Evolutionary conservation across 1,140 invertebrate genomes (phyloP), one percentile per base, ranked within the genome.

Genomic region (Lerema accius): DNA sequence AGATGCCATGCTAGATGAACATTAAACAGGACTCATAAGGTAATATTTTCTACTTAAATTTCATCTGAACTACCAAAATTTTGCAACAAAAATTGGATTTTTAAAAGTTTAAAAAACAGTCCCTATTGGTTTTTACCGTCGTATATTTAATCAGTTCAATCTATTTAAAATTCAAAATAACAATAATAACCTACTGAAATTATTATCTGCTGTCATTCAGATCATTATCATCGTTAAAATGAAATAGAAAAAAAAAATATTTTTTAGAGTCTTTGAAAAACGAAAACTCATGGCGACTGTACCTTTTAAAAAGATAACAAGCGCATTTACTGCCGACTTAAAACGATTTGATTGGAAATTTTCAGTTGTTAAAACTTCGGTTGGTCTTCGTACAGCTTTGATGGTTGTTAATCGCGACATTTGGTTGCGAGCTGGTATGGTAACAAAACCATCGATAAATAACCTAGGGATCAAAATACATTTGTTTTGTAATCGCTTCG

Each of bases 241-340:
- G 69, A 72, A 80, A 76, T 78, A 76, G 73, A 68, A 71, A 72
- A 68, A 65, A 70, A 58, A 69, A 3, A 23, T 3, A 23, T 3
- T 23, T 23, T 50, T 23, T 64, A 67, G 65, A 65, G 67, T 53
- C 16, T 62, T 7, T 59, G 56, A 13, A 42, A 4, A 15, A 42
- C 40, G 16, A 19, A n/a, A 17, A 1, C 11, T 16, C 14, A n/a
- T 51, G 48, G 48, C 14, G 7, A 9, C 13, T 14, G 14, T 37
- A 51, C 48, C 10, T 32, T 16, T 51, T 50, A 51, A 51, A 49
- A 51, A 51, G 15, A 28, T 51, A 51, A 51, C 32, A 32, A 32
- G 10, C 13, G 28, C 48, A 51, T 37, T 51, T 51, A 51, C 7
- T 26, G 15, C 51, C 13, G 17, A 42, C 48, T 51, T 55, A 49